These are phyloP conservation scores for Dioctria rufipes DNA, from an alignment of 2,888 invertebrate species.

Conservation along the genomic window DNA sequence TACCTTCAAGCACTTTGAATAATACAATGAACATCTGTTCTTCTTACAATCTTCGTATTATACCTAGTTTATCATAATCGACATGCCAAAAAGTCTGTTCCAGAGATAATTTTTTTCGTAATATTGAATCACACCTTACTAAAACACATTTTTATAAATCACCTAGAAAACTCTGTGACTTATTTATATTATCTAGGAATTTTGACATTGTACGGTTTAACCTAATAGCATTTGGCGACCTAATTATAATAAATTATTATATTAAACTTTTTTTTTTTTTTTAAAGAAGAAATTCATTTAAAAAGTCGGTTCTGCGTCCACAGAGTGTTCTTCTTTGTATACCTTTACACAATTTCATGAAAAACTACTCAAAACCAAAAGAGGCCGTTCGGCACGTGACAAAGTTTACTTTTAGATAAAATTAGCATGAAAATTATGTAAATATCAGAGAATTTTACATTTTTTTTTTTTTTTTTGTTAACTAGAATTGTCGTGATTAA, in stretches of 20 bases:
- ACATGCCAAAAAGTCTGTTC: no score
- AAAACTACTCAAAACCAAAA: neutral
- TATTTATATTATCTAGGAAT: neutral
- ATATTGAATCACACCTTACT: no score
- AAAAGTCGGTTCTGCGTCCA: neutral
- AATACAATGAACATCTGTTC: no score
- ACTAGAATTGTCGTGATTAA: neutral
- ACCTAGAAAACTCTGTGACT: no score
- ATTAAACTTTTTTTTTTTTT: no score
- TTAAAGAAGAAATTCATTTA: neutral
- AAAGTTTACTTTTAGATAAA: neutral
- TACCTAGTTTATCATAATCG: no score
- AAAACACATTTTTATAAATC: no score
- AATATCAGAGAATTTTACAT: neutral
- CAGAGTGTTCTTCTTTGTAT: neutral
- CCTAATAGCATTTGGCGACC: neutral
- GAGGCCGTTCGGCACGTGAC: neutral
- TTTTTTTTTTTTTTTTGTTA: neutral
- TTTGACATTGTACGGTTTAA: neutral
- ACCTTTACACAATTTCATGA: neutral
- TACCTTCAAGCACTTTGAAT: no score
- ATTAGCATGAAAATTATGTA: slow-evolving; percentile 1
- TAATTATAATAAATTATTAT: slow-evolving; percentile 4
- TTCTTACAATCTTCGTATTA: no score
- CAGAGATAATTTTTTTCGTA: no score